Evolutionary conservation across 92 coral and sea anemone genomes (phyloP).

Genomic region (Porites rus): DNA sequence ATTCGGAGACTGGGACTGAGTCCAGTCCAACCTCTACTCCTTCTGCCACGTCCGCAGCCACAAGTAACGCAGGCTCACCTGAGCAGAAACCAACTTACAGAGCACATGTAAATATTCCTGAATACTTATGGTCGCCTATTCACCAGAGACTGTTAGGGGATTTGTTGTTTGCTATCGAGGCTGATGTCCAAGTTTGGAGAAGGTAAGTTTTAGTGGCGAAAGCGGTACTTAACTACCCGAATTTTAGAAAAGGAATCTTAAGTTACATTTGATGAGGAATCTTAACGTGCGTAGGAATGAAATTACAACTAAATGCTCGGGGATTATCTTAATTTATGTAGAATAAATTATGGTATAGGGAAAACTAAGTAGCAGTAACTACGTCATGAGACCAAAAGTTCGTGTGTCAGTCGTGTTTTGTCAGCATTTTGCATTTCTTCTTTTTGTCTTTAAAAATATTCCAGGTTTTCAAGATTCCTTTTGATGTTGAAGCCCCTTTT

Average conservation of each 20-base stretch:
- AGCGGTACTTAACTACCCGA: background rate
- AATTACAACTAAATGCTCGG: no score
- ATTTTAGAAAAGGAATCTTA: background rate
- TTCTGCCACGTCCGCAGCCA: slow-evolving; percentile 49
- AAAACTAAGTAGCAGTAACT: no score
- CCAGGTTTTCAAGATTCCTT: no score
- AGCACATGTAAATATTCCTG: slow-evolving; percentile 92
- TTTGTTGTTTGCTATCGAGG: slow-evolving; percentile 93
- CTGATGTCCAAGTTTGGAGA: slow-evolving; percentile 98
- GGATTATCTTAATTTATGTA: no score
- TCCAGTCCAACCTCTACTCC: slow-evolving; percentile 35
- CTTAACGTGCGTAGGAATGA: no score
- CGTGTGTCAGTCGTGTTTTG: no score
- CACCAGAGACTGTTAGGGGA: slow-evolving; percentile 96
- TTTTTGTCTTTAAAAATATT: no score
- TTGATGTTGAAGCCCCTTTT: no score
- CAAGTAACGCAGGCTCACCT: slow-evolving; percentile 46
- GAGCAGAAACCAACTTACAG: slow-evolving; percentile 67
- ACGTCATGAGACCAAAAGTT: no score
- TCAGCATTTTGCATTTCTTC: no score
- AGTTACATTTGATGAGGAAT: no score
- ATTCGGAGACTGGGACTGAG: slow-evolving; percentile 22
- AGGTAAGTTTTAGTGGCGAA: slow-evolving; percentile 63
- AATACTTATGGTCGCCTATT: slow-evolving; percentile 96
- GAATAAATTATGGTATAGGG: no score